phyloP scores from a whole-genome alignment of 2,888 invertebrate genomes.

The Prionchulus punctatus region DNA sequence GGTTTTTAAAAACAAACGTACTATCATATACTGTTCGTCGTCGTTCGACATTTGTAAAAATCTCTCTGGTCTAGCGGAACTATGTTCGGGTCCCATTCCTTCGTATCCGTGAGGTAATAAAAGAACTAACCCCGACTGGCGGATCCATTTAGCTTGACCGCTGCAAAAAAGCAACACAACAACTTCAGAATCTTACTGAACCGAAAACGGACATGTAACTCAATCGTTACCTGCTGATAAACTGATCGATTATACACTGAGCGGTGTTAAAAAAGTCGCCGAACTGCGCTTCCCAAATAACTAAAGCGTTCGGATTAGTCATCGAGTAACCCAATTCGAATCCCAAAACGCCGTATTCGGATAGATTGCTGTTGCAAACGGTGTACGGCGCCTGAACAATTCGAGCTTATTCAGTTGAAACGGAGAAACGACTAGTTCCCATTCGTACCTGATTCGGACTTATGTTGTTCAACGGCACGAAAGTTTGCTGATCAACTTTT shows the following conservation, averaged over 20 bases:
- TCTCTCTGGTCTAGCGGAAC: conserved; percentile 70
- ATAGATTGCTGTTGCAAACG: conserved; percentile 94
- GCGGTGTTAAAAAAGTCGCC: conserved; percentile 94
- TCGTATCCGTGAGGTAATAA: conserved; percentile 94
- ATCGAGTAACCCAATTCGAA: conserved; percentile 96
- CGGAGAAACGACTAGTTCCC: neutral
- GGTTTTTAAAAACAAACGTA: neutral
- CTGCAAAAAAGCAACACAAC: conserved; percentile 10
- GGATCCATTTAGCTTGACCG: conserved; percentile 94
- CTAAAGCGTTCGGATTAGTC: conserved; percentile 90
- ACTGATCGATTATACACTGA: conserved; percentile 64
- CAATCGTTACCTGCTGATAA: conserved; percentile 34
- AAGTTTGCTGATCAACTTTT: conserved; percentile 67
- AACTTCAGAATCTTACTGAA: neutral
- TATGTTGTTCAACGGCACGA: conserved; percentile 69
- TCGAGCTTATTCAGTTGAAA: neutral
- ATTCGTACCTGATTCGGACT: conserved; percentile 61
- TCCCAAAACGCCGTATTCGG: conserved; percentile 80
- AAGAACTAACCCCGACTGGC: conserved; percentile 87
- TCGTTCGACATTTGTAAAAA: conserved; percentile 92
- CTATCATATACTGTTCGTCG: conserved; percentile 61
- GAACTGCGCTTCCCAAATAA: conserved; percentile 97
- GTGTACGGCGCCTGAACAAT: conserved; percentile 72
- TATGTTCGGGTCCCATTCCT: conserved; percentile 97
- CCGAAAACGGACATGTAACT: neutral